Base-by-base conservation (phyloP, 2,888 invertebrate genomes). In the Exephanes ischioxanthus region DNA sequence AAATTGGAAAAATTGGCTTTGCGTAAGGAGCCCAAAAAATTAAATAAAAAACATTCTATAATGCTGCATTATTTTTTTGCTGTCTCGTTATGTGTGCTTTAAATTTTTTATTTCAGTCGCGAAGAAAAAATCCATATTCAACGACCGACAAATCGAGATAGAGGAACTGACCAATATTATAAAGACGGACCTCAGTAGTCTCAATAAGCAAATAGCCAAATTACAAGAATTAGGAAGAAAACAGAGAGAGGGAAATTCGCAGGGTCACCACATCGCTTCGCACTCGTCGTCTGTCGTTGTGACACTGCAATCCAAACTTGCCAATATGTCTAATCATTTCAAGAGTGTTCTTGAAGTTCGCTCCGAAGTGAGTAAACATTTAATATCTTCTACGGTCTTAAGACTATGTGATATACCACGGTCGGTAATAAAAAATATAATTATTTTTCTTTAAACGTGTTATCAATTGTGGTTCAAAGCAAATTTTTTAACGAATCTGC, bases 91-190 rank as follows among this genome's bases (percentile, higher is more conserved):
- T 63, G 55, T 14, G 55, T 14, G 19, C 6, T 45, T 22, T 7
- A 45, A 45, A 22, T 11, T n/a, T 55, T 72, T 79, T 83, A 84
- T 95, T 96, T 72, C 93, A 98, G 98, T 99, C 96, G 99, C 99
- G n/a, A 99, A 99, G 95, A 97, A 98, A 92, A 99, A 98, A 94
- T 99, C 99, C 0, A 95, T 99, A 77, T 99, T 99, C 95, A 99
- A 99, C 94, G 99, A 99, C 94, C 96, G 98, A 94, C 98, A 99
- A 48, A 96, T 97, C 77, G 99, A 99, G 95, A 99, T 99, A 83
- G 99, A 99, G 94, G 99, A 99, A 93, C 94, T 99, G 81, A 99
- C 99, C 0, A 98, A 98, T 92, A 99, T 99, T 82, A 99, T 99
- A 83, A 99, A 99, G 95, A 98, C 98, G 87, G 99, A 99, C 94